Evolutionary conservation across 2,888 invertebrate species (phyloP), one percentile per base, ranked within the genome.

Genomic region (Lepetodrilus schrolli): DNA sequence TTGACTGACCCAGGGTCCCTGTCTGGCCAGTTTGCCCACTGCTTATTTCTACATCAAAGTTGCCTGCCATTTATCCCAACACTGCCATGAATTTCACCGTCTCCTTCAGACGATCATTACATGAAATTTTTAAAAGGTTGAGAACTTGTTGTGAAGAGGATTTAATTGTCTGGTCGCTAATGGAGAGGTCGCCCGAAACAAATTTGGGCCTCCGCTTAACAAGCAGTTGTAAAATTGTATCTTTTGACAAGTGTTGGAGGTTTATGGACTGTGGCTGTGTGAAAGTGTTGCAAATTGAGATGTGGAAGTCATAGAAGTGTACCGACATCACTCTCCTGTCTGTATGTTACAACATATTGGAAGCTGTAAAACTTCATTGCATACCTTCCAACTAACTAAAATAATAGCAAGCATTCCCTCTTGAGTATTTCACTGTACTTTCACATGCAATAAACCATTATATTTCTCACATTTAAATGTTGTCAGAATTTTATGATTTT

Each of bases 71-170:
- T 17, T 4, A 4, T 0, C 17, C 34, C 17, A 58, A n/a, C 34
- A 43, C 48, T 48, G 34, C 26, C 58, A 58, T 58, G 58, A 58
- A 30, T 26, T 26, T 30, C 34, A 17, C 30, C 17, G 30, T 58
- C 58, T 30, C 43, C 34, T 58, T 58, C 26, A 58, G 23, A 34
- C 30, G n/a, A 43, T 26, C 58, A n/a, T 58, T 34, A 58, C 58
- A 58, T 58, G 34, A 58, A 58, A 58, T 34, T 58, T 58, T 30
- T 58, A 58, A 58, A 58, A 58, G 58, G 58, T 58, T 58, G 4
- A 30, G 4, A n/a, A 58, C 58, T 17, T 58, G 58, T 58, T 58
- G 26, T 5, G 30, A 58, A n/a, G n/a, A 26, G 17, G 34, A 8
- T 34, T 58, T 58, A 30, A 58, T 58, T 58, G 58, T 17, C 13